Conservation (phyloP, 2,888 invertebrate species). For the Cephus spinipes region DNA sequence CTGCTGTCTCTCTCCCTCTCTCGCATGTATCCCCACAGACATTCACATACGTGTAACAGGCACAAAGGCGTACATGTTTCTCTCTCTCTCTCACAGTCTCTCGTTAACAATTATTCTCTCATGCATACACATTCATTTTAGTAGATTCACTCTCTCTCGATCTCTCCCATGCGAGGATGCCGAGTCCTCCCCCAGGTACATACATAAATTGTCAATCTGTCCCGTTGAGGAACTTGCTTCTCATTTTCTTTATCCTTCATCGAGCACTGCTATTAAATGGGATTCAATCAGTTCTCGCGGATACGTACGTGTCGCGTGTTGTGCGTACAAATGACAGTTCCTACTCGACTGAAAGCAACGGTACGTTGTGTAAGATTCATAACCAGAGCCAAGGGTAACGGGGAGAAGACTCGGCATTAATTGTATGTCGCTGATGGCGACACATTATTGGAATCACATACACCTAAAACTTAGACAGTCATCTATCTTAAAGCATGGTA, state of each 20-base stretch:
- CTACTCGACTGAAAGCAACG: not conserved
- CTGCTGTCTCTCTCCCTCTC: constrained; percentile 9
- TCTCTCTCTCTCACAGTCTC: constrained; percentile 16
- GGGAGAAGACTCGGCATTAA: not conserved
- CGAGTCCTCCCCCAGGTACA: not conserved
- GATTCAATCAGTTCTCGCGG: not conserved
- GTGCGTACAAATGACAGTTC: constrained; percentile 46
- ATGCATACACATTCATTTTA: constrained; percentile 14
- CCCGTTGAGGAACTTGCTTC: not conserved
- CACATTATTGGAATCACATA: constrained; percentile 30
- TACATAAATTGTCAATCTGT: not conserved
- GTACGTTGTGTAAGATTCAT: not conserved
- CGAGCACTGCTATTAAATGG: not conserved
- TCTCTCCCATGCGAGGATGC: not conserved
- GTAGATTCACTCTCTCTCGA: not conserved
- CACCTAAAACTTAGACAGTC: constrained; percentile 51
- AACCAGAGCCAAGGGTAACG: not conserved
- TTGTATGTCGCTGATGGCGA: not conserved
- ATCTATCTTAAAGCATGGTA: constrained; percentile 52
- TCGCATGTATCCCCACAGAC: not conserved
- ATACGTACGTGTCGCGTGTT: constrained; percentile 26
- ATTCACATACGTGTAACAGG: constrained; percentile 2
- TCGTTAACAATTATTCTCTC: constrained; percentile 2
- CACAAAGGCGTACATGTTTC: constrained; percentile 13
- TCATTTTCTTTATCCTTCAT: not conserved